phyloP scores from a whole-genome alignment of 2,113 vertebrate genomes.

The Grammomys surdaster region DNA sequence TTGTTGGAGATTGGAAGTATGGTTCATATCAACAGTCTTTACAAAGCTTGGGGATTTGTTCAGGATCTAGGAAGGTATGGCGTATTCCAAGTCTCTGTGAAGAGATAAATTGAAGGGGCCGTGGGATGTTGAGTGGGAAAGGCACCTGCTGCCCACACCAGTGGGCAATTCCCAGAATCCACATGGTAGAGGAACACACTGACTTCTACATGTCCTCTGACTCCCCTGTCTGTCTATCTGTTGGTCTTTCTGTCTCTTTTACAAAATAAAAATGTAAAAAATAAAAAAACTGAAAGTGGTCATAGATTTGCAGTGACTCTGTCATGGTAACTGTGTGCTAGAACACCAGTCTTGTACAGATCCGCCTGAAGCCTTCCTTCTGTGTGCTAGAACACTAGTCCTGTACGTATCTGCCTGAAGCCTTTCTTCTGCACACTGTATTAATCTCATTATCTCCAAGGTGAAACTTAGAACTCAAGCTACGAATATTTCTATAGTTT shows the following conservation, averaged over 20 bases:
- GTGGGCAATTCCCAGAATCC: not conserved
- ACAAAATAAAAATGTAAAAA: not conserved
- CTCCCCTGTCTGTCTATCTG: not conserved
- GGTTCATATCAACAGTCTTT: constrained; percentile 5
- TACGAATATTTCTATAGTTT: constrained; percentile 49
- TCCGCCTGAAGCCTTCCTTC: not conserved
- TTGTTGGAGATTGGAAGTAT: not conserved
- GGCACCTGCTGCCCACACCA: not conserved
- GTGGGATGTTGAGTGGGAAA: not conserved
- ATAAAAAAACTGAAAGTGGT: not conserved
- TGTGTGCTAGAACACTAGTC: not conserved
- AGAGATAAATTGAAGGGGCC: not conserved
- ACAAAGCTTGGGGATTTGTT: not conserved
- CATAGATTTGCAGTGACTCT: constrained; percentile 31
- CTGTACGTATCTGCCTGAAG: constrained; percentile 4
- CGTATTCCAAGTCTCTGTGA: not conserved
- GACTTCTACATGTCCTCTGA: not conserved
- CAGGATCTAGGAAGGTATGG: not conserved
- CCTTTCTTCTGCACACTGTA: not conserved
- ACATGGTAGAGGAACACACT: not conserved
- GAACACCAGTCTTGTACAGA: not conserved
- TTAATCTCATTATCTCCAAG: not conserved
- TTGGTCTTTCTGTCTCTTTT: not conserved
- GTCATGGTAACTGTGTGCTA: constrained; percentile 4
- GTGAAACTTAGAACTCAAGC: constrained; percentile 56